These are phyloP conservation scores for Rutilus rutilus DNA, from an alignment of 2,113 vertebrate genomes.

Conservation along the genomic window DNA sequence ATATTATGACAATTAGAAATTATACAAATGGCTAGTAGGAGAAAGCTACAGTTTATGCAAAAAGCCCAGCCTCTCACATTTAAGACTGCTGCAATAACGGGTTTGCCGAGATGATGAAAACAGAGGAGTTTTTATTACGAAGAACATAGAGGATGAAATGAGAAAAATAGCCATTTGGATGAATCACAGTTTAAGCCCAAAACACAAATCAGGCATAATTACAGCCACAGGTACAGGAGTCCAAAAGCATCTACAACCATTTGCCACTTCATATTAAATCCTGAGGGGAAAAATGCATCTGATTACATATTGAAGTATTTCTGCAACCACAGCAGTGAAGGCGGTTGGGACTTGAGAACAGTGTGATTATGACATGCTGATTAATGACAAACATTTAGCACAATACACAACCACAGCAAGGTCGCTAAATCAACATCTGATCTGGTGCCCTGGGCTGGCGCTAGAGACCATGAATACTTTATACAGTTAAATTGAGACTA, in stretches of 20 bases:
- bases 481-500: slow-evolving; percentile 40
- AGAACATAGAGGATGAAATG: slow-evolving; percentile 8
- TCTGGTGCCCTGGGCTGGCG: neutral
- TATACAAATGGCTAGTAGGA: neutral
- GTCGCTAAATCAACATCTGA: neutral
- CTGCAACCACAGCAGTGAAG: neutral
- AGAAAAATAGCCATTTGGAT: slow-evolving; percentile 15
- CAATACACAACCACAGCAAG: slow-evolving; percentile 22
- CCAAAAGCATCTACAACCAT: neutral
- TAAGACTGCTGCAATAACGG: neutral
- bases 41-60: neutral
- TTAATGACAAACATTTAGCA: slow-evolving; percentile 24
- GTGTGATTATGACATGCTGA: neutral
- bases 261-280: neutral
- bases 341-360: neutral
- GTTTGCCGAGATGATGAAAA: neutral
- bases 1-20: slow-evolving; percentile 1
- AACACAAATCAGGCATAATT: slow-evolving; percentile 18
- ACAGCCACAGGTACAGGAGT: slow-evolving; percentile 10
- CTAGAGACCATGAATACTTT: slow-evolving; percentile 45
- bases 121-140: slow-evolving; percentile 13
- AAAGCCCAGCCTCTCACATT: neutral
- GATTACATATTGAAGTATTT: neutral
- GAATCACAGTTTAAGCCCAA: neutral
- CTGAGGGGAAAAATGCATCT: neutral